Conservation (phyloP, 2,797 vertebrate genomes). For the Darevskia nairensis region DNA sequence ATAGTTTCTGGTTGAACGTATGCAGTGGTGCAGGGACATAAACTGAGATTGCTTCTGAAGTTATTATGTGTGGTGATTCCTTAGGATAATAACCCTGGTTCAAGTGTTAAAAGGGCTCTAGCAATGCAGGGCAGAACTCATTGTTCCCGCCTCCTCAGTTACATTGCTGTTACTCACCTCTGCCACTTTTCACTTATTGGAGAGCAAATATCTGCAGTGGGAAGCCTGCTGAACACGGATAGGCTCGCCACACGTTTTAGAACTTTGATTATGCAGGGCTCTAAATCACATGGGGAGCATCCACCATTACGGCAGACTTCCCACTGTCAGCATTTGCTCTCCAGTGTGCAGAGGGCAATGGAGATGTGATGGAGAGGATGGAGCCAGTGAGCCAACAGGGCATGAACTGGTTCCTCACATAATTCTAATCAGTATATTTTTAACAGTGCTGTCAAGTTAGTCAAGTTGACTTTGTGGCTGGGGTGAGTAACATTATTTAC, state of each 20-base stretch:
- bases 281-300: too few relatives aligned
- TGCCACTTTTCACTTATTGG: neutral
- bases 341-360: too few relatives aligned
- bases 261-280: too few relatives aligned
- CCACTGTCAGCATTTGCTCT: too few relatives aligned
- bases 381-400: too few relatives aligned
- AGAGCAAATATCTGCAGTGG: neutral
- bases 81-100: neutral
- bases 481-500: constrained; percentile 20
- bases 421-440: neutral
- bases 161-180: neutral
- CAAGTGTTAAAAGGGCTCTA: neutral
- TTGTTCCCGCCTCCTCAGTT: neutral
- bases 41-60: constrained; percentile 1
- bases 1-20: constrained; percentile 21
- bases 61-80: neutral
- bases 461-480: constrained; percentile 20
- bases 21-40: neutral
- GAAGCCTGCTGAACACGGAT: too few relatives aligned
- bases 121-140: neutral
- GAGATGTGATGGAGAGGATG: too few relatives aligned
- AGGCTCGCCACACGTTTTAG: too few relatives aligned
- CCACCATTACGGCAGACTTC: too few relatives aligned
- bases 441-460: neutral
- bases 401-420: too few relatives aligned